Percentiles rank a stretch among this genome's conserved stretches.
Evolutionary conservation across 2,113 vertebrate genomes (phyloP).

Genomic region (Propithecus coquereli): DNA sequence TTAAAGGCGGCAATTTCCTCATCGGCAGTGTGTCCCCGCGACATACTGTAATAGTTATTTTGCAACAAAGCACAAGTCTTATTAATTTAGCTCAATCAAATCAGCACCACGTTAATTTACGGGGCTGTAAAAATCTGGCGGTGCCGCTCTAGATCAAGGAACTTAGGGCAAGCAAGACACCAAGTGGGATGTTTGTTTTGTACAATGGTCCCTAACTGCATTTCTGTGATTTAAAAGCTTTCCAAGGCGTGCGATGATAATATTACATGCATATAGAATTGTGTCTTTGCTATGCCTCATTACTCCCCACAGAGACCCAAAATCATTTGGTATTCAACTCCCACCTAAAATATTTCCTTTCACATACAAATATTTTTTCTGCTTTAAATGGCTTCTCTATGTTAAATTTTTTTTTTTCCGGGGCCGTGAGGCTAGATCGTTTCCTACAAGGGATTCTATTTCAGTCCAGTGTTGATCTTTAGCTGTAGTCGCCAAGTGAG

Average conservation of each 20-base stretch:
- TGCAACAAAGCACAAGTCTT: conserved; percentile 83
- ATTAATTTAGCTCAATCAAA: conserved; percentile 89
- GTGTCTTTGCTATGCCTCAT: conserved; percentile 89
- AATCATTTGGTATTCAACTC: conserved; percentile 87
- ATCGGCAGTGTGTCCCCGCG: conserved; percentile 72
- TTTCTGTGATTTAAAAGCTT: conserved; percentile 92
- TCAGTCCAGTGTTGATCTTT: conserved; percentile 9
- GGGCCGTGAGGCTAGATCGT: conserved; percentile 59
- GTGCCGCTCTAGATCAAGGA: conserved; percentile 84
- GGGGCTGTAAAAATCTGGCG: conserved; percentile 84
- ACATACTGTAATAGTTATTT: conserved; percentile 79
- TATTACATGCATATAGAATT: conserved; percentile 90
- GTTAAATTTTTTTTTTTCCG: conserved; percentile 56
- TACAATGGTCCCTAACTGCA: conserved; percentile 92
- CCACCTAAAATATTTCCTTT: conserved; percentile 85
- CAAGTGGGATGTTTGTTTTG: conserved; percentile 93
- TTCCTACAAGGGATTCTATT: conserved; percentile 65
- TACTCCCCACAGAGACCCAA: conserved; percentile 89
- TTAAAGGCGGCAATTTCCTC: conserved; percentile 81
- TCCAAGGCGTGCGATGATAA: conserved; percentile 86
- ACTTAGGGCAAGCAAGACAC: conserved; percentile 84
- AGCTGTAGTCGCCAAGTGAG: background rate
- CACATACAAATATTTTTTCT: conserved; percentile 78
- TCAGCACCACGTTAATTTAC: conserved; percentile 86
- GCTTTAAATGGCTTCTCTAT: conserved; percentile 83